Conservation (phyloP, 2,113 vertebrate species). For the Canis aureus region DNA sequence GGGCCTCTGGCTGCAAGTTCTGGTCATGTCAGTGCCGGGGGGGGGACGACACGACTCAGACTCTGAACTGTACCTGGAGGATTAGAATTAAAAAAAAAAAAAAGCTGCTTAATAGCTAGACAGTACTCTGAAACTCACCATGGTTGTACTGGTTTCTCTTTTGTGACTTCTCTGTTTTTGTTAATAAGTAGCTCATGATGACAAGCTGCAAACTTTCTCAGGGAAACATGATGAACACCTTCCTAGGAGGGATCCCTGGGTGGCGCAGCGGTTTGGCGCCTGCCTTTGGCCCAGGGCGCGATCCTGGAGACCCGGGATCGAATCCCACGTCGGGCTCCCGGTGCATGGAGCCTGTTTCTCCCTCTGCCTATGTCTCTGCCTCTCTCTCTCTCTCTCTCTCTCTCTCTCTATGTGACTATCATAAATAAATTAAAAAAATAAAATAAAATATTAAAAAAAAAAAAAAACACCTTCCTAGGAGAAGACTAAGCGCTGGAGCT, state of each 20-base stretch:
- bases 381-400: no score
- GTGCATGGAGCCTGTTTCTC: no score
- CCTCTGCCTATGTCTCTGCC: no score
- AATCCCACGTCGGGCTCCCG: no score
- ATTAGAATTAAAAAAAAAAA: neutral
- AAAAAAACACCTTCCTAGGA: neutral
- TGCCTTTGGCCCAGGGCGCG: no score
- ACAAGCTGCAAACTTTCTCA: slow-evolving; percentile 41
- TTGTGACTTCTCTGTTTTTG: neutral
- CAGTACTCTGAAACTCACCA: neutral
- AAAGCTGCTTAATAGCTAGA: neutral
- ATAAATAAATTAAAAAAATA: no score
- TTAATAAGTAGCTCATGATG: slow-evolving; percentile 18
- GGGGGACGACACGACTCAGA: no score
- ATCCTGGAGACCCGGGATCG: no score
- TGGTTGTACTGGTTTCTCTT: neutral
- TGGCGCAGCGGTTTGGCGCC: no score
- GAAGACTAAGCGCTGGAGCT: neutral
- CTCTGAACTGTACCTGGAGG: neutral
- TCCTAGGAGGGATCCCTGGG: no score
- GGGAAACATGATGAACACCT: neutral
- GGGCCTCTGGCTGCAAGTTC: neutral
- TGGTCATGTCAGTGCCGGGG: neutral
- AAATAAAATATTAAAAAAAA: no score
- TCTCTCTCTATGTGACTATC: no score